Percentiles rank a stretch among this genome's conserved stretches.
Conservation (phyloP, 2,888 invertebrate species). For the Thecophora atra region DNA sequence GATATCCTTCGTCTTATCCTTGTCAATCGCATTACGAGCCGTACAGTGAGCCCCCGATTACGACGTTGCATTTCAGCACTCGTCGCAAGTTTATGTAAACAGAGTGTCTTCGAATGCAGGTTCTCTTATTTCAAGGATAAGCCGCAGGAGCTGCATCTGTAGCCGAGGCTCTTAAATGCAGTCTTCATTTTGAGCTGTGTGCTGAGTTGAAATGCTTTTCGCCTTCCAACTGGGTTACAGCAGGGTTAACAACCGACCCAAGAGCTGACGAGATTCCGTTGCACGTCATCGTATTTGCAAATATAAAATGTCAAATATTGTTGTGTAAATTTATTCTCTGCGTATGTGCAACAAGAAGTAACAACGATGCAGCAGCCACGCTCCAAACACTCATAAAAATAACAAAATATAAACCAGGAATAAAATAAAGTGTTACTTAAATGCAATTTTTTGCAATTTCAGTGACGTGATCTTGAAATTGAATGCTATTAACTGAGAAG, state of each 20-base stretch:
- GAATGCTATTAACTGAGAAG: too few relatives aligned
- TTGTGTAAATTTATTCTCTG: not conserved
- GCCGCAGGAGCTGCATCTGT: not conserved
- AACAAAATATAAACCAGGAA: too few relatives aligned
- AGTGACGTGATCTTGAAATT: too few relatives aligned
- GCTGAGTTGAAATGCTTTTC: not conserved
- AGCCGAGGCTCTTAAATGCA: not conserved
- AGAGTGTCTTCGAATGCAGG: conserved; percentile 1
- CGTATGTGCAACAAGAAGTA: not conserved
- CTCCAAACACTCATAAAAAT: too few relatives aligned
- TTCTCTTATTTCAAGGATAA: conserved; percentile 1
- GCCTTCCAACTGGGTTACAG: not conserved
- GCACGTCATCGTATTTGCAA: not conserved
- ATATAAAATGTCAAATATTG: not conserved
- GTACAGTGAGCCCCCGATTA: not conserved
- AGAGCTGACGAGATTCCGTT: not conserved
- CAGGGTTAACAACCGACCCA: not conserved
- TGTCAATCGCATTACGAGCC: conserved; percentile 28
- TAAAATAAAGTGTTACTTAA: too few relatives aligned
- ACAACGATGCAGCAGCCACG: not conserved
- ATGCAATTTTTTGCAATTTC: too few relatives aligned
- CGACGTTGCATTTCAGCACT: not conserved
- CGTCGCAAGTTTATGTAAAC: not conserved
- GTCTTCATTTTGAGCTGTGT: not conserved
- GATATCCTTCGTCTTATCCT: conserved; percentile 23